Base-by-base conservation (phyloP, 2,113 vertebrate genomes). In the Zapus hudsonius region DNA sequence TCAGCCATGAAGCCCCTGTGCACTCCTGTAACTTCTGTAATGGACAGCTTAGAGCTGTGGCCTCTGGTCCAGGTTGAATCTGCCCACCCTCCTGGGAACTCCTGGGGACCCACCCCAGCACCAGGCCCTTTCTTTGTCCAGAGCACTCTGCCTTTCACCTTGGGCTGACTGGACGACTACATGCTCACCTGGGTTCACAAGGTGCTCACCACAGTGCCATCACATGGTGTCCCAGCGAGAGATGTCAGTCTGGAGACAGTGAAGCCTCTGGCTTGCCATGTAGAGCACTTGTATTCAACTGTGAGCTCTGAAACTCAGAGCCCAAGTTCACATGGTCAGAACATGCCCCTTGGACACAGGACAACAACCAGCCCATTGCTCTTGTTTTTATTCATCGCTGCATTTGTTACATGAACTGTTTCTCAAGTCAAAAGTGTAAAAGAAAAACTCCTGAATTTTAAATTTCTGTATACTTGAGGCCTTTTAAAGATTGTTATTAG, bases 391-490 rank as follows among this genome's bases (percentile, higher is more conserved):
- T 2, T 70, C 16, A 9, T 12, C 3, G 92, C 97, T 95, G 96
- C 96, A 67, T 93, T 85, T 97, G 96, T 96, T 96, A 87, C 91
- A 57, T 84, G 93, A 95, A 89, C 83, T 97, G 95, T 96, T 67
- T 76, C 63, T 47, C 92, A 55, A 85, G 95, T 94, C 95, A 93
- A 91, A 74, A 96, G 97, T 98, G 96, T 97, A 78, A 96, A 95
- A 92, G 38, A 89, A 80, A 47, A 83, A 42, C 93, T 93, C 86
- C 97, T 97, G 96, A 97, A 85, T 97, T 95, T 92, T 94, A 93
- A 76, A 94, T 94, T 96, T 97, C 96, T 98, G 97, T 98, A 95
- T 96, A 80, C 95, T 96, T 96, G 87, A 94, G 92, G 97, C 97
- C 90, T 97, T 90, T 96, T 96, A 96, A 96, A 96, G 96, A 95